These are phyloP conservation scores for Callosobruchus maculatus DNA, from an alignment of 2,888 invertebrate species.

Conservation along the genomic window DNA sequence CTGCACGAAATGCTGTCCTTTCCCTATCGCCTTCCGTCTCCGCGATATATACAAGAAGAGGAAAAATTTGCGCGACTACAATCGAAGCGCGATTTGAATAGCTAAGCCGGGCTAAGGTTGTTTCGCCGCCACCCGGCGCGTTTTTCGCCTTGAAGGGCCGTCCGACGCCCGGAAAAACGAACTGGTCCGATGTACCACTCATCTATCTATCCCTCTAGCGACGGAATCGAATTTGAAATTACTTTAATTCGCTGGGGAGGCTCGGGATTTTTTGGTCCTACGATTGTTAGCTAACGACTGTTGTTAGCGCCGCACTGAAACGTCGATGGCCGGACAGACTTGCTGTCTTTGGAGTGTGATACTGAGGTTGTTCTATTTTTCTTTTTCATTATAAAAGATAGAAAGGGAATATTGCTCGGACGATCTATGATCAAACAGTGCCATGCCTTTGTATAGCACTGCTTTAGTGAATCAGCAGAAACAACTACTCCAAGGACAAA, in stretches of 20 bases:
- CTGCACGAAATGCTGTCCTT: conserved; percentile 13
- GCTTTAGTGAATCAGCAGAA: no score
- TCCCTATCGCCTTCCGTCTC: conserved; percentile 21
- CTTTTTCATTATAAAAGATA: not conserved
- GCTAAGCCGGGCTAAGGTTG: conserved; percentile 51
- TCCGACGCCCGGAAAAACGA: conserved; percentile 38
- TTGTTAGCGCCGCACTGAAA: conserved; percentile 33
- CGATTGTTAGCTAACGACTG: conserved; percentile 46
- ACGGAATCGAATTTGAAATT: conserved; percentile 53
- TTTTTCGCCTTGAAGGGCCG: conserved; percentile 41
- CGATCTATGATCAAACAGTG: no score
- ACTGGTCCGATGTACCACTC: conserved; percentile 49
- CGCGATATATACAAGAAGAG: conserved; percentile 31
- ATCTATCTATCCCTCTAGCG: conserved; percentile 51
- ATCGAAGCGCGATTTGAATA: conserved; percentile 53
- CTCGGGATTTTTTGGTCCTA: conserved; percentile 47
- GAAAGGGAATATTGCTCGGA: no score
- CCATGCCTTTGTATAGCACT: no score
- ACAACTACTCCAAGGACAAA: no score
- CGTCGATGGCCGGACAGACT: not conserved
- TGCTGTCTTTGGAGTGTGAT: not conserved
- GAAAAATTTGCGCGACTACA: conserved; percentile 46
- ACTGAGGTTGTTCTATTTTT: not conserved
- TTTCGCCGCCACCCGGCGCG: conserved; percentile 46
- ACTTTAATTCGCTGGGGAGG: conserved; percentile 53